Evolutionary conservation across 2,888 invertebrate species (phyloP).

Genomic region (Drosophila nigricruria): DNA sequence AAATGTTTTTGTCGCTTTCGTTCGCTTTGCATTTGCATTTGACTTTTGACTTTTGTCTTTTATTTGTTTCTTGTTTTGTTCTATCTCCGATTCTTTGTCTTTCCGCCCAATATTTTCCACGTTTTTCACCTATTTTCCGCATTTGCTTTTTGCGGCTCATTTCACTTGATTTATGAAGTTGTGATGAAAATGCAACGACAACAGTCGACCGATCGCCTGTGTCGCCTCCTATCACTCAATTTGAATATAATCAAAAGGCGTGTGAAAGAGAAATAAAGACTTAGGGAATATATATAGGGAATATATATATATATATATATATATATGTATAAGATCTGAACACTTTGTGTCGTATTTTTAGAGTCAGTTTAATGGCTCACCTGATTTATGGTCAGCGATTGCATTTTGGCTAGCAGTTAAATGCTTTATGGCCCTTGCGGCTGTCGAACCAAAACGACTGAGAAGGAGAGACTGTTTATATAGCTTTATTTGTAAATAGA

Average conservation of each 20-base stretch:
- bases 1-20: slow-evolving; percentile 1
- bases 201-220: slow-evolving; percentile 38
- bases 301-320: background rate
- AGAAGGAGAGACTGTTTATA: background rate
- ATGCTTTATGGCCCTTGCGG: slow-evolving; percentile 53
- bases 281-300: background rate
- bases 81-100: background rate
- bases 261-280: slow-evolving; percentile 15
- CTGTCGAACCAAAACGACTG: slow-evolving; percentile 53
- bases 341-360: slow-evolving; percentile 45
- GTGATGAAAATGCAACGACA: slow-evolving; percentile 33
- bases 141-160: slow-evolving; percentile 1
- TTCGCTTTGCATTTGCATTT: slow-evolving; percentile 7
- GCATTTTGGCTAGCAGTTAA: slow-evolving; percentile 67
- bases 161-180: slow-evolving; percentile 45
- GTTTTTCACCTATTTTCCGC: slow-evolving; percentile 11
- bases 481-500: slow-evolving; percentile 25
- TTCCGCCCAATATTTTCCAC: background rate
- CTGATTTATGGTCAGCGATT: slow-evolving; percentile 71
- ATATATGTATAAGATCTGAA: background rate
- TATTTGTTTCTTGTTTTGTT: background rate
- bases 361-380: slow-evolving; percentile 56
- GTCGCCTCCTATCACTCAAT: slow-evolving; percentile 53
- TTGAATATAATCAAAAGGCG: slow-evolving; percentile 60
- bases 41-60: slow-evolving; percentile 12